Conservation (phyloP, 2,797 vertebrate genomes). For the Aythya fuligula region DNA sequence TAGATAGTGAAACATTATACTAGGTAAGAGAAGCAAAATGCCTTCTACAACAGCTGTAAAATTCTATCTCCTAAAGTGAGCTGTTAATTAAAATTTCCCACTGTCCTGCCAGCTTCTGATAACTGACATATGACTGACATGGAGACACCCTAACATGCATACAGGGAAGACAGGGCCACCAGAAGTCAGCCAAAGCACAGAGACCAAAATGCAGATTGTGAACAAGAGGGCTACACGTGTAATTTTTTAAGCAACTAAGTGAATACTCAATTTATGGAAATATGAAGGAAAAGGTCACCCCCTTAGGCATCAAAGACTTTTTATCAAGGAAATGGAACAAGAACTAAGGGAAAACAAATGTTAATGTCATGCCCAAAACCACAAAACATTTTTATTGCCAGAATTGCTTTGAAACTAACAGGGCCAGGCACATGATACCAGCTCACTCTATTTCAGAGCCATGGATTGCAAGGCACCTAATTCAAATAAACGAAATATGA, state of each 20-base stretch:
- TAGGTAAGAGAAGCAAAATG: neutral
- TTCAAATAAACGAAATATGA: constrained; percentile 32
- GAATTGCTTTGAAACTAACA: constrained; percentile 69
- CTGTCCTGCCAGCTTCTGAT: neutral
- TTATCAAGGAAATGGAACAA: constrained; percentile 70
- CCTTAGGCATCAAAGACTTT: constrained; percentile 69
- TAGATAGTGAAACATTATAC: constrained; percentile 8
- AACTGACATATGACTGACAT: neutral
- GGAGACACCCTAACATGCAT: neutral
- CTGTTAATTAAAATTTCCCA: constrained; percentile 31
- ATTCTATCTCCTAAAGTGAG: neutral
- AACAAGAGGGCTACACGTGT: neutral
- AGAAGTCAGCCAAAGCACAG: neutral
- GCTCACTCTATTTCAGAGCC: constrained; percentile 48
- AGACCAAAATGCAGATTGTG: neutral
- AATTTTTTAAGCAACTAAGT: constrained; percentile 28
- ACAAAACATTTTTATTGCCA: constrained; percentile 69
- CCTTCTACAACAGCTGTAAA: neutral
- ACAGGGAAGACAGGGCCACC: neutral
- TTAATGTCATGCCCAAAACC: constrained; percentile 62
- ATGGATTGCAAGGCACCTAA: constrained; percentile 20
- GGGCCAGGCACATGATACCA: constrained; percentile 34
- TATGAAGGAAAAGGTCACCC: constrained; percentile 64
- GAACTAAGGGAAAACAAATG: constrained; percentile 74
- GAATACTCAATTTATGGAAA: constrained; percentile 65